phyloP scores from a whole-genome alignment of 1,140 invertebrate species.

The Hylaeus volcanicus region DNA sequence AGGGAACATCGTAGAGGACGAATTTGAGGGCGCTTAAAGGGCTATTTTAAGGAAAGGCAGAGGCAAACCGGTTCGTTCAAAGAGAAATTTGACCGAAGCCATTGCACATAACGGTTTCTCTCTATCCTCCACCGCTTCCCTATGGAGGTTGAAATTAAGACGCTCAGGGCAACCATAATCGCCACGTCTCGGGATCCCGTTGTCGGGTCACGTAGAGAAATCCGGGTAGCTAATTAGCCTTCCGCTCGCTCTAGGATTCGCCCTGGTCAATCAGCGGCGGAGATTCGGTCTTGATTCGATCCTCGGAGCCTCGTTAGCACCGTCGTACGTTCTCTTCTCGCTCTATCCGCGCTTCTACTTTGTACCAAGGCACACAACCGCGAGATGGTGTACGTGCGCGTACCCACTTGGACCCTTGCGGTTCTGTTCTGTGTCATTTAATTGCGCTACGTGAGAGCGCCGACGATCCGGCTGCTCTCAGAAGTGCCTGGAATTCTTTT shows the following conservation, averaged over 20 bases:
- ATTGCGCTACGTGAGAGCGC: slow-evolving; percentile 33
- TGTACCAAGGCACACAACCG: slow-evolving; percentile 6
- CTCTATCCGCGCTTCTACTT: slow-evolving; percentile 18
- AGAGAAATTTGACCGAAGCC: slow-evolving; percentile 61
- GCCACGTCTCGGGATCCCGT: slow-evolving; percentile 63
- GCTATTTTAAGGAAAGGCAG: slow-evolving; percentile 31
- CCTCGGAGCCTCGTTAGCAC: slow-evolving; percentile 66
- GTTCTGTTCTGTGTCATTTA: slow-evolving; percentile 43
- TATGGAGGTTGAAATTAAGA: slow-evolving; percentile 61
- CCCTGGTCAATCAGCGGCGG: slow-evolving; percentile 67
- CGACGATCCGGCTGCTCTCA: slow-evolving; percentile 31
- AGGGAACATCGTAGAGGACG: slow-evolving; percentile 48
- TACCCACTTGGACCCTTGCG: slow-evolving; percentile 35
- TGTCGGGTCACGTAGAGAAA: slow-evolving; percentile 66
- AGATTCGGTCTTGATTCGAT: slow-evolving; percentile 69
- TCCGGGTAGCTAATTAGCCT: slow-evolving; percentile 66
- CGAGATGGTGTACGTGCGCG: slow-evolving; percentile 42
- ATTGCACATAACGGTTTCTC: slow-evolving; percentile 35
- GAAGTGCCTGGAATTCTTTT: slow-evolving; percentile 37
- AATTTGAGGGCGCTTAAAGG: slow-evolving; percentile 47
- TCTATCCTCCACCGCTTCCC: neutral
- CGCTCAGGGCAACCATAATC: slow-evolving; percentile 65
- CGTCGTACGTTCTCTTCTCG: slow-evolving; percentile 47
- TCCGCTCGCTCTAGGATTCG: slow-evolving; percentile 56
- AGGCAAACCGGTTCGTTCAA: slow-evolving; percentile 35